These are phyloP conservation scores for Oxyura jamaicensis DNA, from an alignment of 2,113 vertebrate genomes.

Conservation along the genomic window DNA sequence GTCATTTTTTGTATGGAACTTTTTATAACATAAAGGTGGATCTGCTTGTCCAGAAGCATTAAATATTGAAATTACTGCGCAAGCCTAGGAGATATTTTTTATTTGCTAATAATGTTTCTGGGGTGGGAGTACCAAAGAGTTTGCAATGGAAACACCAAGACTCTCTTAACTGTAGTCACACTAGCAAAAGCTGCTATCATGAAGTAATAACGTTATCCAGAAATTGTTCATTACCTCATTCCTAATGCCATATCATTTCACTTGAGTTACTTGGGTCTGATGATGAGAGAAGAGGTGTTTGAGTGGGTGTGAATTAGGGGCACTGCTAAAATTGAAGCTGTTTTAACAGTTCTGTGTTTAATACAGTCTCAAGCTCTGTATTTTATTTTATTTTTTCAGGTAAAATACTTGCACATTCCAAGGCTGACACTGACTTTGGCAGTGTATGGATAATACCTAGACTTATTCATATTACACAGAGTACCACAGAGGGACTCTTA, in stretches of 20 bases:
- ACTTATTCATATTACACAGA: not conserved
- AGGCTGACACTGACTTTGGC: constrained; percentile 31
- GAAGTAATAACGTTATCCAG: constrained; percentile 50
- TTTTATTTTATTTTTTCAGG: constrained; percentile 22
- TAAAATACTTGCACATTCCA: constrained; percentile 15
- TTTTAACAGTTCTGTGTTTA: constrained; percentile 47
- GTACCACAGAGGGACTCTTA: not conserved
- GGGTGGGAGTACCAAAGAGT: constrained; percentile 16
- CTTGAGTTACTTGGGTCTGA: constrained; percentile 39
- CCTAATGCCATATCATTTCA: constrained; percentile 31
- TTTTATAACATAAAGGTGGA: not conserved
- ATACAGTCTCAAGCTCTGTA: constrained; percentile 25
- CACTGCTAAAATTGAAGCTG: constrained; percentile 34
- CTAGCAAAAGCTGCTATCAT: constrained; percentile 6
- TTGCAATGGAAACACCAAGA: constrained; percentile 38
- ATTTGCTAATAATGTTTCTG: constrained; percentile 2
- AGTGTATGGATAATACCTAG: constrained; percentile 20
- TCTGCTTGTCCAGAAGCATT: not conserved
- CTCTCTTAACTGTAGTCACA: constrained; percentile 10
- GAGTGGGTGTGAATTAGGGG: constrained; percentile 52
- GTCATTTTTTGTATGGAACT: not conserved
- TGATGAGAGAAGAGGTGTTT: not conserved
- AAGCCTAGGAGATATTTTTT: not conserved
- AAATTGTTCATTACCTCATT: constrained; percentile 48
- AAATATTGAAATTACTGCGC: not conserved